phyloP scores from a whole-genome alignment of 2,113 vertebrate species.

The Eulacestoma nigropectus region DNA sequence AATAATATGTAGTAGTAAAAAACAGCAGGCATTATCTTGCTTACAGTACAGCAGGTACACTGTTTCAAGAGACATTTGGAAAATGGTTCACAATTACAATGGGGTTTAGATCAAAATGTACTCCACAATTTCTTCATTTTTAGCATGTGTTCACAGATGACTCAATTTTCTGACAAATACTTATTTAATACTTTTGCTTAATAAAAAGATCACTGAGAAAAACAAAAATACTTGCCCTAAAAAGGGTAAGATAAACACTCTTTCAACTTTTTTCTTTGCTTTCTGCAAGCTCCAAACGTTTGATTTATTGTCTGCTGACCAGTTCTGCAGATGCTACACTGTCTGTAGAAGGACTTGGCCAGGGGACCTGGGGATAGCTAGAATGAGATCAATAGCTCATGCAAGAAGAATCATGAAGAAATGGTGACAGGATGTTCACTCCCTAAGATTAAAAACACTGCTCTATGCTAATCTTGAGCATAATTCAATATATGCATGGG shows the following conservation, averaged over 20 bases:
- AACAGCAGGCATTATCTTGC: slow-evolving; percentile 4
- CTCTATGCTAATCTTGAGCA: not conserved
- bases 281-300: not conserved
- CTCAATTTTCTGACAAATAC: slow-evolving; percentile 18
- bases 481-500: not conserved
- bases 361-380: not conserved
- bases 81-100: slow-evolving; percentile 3
- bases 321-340: not conserved
- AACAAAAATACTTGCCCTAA: not conserved
- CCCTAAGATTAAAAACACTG: not conserved
- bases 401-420: not conserved
- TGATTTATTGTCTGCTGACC: not conserved
- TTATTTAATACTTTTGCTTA: not conserved
- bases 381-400: not conserved
- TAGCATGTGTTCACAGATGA: not conserved
- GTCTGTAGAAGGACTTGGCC: not conserved
- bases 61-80: not conserved
- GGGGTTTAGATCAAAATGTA: slow-evolving; percentile 6
- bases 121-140: not conserved
- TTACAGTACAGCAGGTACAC: not conserved
- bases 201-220: not conserved
- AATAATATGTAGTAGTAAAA: not conserved
- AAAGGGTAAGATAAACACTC: not conserved
- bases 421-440: not conserved
- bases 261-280: not conserved